These are phyloP conservation scores for Anadara kagoshimensis DNA, from an alignment of 1,140 invertebrate genomes.

Conservation along the genomic window DNA sequence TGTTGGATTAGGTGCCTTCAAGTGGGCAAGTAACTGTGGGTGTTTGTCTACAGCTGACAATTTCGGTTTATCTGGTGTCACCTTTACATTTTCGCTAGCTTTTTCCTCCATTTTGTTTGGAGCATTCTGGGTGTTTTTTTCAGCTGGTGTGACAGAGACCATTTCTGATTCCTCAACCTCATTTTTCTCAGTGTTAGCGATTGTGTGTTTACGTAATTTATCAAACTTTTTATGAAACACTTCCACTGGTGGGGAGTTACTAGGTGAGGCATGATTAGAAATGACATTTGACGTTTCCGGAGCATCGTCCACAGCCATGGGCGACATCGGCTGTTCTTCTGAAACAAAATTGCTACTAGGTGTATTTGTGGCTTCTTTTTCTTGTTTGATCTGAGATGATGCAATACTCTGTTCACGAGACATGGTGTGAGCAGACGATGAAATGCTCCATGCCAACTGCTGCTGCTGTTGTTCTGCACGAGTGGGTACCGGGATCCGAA, in stretches of 20 bases:
- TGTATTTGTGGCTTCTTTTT: background rate
- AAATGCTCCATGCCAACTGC: slow-evolving; percentile 1
- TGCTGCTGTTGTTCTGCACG: background rate
- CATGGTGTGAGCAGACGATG: slow-evolving; percentile 29
- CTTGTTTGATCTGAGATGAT: background rate
- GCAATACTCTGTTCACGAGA: slow-evolving; percentile 26
- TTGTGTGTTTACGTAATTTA: slow-evolving; percentile 60
- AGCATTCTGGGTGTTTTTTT: no score
- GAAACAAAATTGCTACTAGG: background rate
- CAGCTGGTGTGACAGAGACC: no score
- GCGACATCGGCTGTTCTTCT: slow-evolving; percentile 20
- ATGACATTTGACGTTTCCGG: slow-evolving; percentile 18
- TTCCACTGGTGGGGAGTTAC: background rate
- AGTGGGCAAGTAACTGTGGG: slow-evolving; percentile 65
- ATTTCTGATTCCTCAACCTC: slow-evolving; percentile 13
- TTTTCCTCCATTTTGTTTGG: background rate
- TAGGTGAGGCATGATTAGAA: slow-evolving; percentile 5
- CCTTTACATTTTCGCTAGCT: slow-evolving; percentile 1
- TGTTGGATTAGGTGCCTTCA: slow-evolving; percentile 26
- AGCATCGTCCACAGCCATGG: slow-evolving; percentile 24
- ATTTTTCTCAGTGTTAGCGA: slow-evolving; percentile 15
- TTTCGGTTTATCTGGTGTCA: slow-evolving; percentile 26
- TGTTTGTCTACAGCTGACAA: slow-evolving; percentile 65
- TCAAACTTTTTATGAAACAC: slow-evolving; percentile 70
- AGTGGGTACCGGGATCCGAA: slow-evolving; percentile 15